Evolutionary conservation across 2,888 invertebrate species (phyloP), one percentile per base, ranked within the genome.

Genomic region (Plebejus argus): DNA sequence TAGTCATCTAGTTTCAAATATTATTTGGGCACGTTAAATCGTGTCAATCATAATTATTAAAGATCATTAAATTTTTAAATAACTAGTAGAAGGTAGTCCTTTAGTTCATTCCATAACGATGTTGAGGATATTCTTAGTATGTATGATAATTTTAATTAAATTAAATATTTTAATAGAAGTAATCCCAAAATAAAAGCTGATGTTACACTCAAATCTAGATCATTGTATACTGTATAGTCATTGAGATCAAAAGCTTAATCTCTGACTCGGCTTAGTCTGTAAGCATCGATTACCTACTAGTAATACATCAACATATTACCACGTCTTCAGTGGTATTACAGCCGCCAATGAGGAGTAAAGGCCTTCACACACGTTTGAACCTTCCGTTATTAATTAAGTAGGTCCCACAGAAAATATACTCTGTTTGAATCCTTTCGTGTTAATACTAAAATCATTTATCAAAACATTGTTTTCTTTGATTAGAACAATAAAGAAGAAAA

Each of bases 201-300:
- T 23, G 23, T 61, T 23, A 61, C 1, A 23, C 20, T 12, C 61
- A 2, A 61, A 61, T 12, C 58, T 8, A 20, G n/a, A 8, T 20
- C 10, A 3, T 66, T 66, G 28, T n/a, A n/a, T n/a, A n/a, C n/a
- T n/a, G n/a, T 28, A 28, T 6, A 15, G 66, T 18, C 28, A 33
- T 33, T 66, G 1, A 28, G 28, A 66, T 23, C 61, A 23, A 10
- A 15, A 33, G 28, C 15, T 33, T 66, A 23, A 58, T 12, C 66
- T 76, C 70, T 76, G 49, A 33, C 18, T 71, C 20, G 18, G 56
- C n/a, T 71, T 71, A 58, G 53, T 76, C 76, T 76, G 53, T 76
- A 10, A 28, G 77, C 56, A 71, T 77, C 77, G 71, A 77, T 77
- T 77, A 77, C 77, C 58, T 53, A 74, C 74, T 77, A 18, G 77